Base-by-base conservation (phyloP, 2,113 vertebrate genomes). In the Excalfactoria chinensis region DNA sequence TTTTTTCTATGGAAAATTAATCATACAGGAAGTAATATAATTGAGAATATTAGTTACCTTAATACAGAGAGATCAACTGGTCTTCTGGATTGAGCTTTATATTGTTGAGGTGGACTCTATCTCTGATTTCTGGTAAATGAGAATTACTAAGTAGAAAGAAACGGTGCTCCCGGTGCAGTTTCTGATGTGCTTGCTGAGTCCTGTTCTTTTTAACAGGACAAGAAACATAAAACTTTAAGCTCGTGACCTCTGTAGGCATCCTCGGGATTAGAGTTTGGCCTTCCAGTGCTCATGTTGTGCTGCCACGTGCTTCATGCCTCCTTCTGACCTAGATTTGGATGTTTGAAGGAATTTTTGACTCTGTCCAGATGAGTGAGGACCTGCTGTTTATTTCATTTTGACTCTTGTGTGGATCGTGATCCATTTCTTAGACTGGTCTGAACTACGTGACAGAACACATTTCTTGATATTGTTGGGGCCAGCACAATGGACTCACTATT, bases 71-170 rank as follows among this genome's bases (percentile, higher is more conserved):
- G 40, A 28, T 88, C 43, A 84, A 4, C 18, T 34, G 53, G 41
- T 95, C 86, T 95, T 88, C 58, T 90, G 40, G 40, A 68, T 78
- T 67, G 60, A 86, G 26, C 48, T 91, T 81, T 78, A 51, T 74
- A 22, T 41, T 58, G 44, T 62, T n/a, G 5, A 63, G 60, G 49
- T 56, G 69, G 34, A 59, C 26, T 91, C 18, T 37, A 11, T 4
- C 17, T 68, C 8, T 83, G 46, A 22, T 80, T 89, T 26, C 66
- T 75, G 49, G 48, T 72, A 40, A 60, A 67, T 53, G 48, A 76
- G 48, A 85, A 34, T 34, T 71, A 15, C 32, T 26, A 34, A 9
- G 1, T 77, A 60, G 86, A 63, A 49, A 71, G 56, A 88, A 77
- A 26, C 12, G 6, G 8, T 48, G 20, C 8, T 73, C 26, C 19